Evolutionary conservation across 2,888 invertebrate genomes (phyloP), one percentile per base, ranked within the genome.

Genomic region (Branchipolynoe longqiensis): DNA sequence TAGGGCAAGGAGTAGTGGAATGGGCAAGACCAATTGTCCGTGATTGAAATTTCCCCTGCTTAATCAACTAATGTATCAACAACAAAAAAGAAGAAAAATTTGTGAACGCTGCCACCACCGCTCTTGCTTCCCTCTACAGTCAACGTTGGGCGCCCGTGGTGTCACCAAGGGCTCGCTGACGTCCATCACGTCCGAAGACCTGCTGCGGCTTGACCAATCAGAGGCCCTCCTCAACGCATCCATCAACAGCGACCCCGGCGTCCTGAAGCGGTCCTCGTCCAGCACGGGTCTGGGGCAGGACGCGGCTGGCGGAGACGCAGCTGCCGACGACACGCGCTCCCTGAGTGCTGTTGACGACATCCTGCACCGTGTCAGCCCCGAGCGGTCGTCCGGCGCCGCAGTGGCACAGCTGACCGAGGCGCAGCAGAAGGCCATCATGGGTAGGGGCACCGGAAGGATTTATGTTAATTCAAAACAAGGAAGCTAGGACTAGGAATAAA

Each of bases 351-450:
- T 90, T n/a, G 91, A 91, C 36, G 91, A 91, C 74, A 87, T 90
- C 74, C 89, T 90, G 1, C 88, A 91, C 28, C 88, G 91, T 64
- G 90, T 91, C 83, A 92, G 92, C 87, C 92, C 92, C 0, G 92
- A 92, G 86, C 91, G 90, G 89, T 90, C 90, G 54, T 78, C 78
- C 2, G 78, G 78, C 31, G 88, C 91, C 28, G 90, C 90, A 59
- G 87, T 92, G 25, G 91, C 92, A 8, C 90, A 90, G 40, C 89
- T 94, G 38, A 93, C 93, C n/a, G 93, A 93, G 86, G 93, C 93
- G 41, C 93, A 93, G 87, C 89, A 91, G 83, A 92, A 91, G 87
- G 92, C 93, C 31, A 91, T 94, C 40, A 92, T 92, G 89, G 93
- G 93, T 93, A 31, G 62, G 62, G 18, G n/a, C n/a, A n/a, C n/a